Evolutionary conservation across 1,140 invertebrate genomes (phyloP).

Genomic region (Drosophila busckii): DNA sequence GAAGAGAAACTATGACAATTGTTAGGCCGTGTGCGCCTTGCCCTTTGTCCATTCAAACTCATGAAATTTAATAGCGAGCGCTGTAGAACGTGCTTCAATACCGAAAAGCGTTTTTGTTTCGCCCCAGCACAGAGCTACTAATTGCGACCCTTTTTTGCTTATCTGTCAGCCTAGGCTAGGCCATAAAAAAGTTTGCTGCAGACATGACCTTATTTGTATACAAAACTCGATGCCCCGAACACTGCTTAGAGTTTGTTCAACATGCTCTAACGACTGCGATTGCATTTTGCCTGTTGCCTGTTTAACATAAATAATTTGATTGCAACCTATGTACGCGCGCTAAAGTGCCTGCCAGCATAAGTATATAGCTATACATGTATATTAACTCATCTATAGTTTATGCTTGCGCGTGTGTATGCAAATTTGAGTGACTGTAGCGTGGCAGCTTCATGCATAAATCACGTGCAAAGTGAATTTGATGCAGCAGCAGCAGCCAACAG

Average conservation of each 20-base stretch:
- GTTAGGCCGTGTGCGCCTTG: background rate
- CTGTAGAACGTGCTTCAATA: slow-evolving; percentile 50
- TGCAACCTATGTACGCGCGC: too few relatives aligned
- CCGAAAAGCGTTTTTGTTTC: slow-evolving; percentile 42
- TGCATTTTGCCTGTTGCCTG: too few relatives aligned
- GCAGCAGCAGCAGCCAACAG: too few relatives aligned
- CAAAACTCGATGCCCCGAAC: too few relatives aligned
- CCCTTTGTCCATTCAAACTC: slow-evolving; percentile 6
- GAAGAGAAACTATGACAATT: slow-evolving; percentile 29
- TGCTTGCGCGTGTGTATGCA: slow-evolving; percentile 39
- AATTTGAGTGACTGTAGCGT: slow-evolving; percentile 61
- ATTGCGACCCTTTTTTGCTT: slow-evolving; percentile 65
- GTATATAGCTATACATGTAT: too few relatives aligned
- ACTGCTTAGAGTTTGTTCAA: too few relatives aligned
- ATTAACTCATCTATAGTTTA: slow-evolving; percentile 23
- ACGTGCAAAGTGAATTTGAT: slow-evolving; percentile 53
- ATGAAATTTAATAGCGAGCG: slow-evolving; percentile 57
- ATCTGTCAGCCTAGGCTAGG: slow-evolving; percentile 16
- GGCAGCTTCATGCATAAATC: slow-evolving; percentile 65
- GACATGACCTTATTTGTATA: too few relatives aligned
- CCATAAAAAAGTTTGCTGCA: slow-evolving; percentile 5
- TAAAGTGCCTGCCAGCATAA: too few relatives aligned
- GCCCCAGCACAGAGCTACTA: slow-evolving; percentile 41
- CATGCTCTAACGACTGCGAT: too few relatives aligned
- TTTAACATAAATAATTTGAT: too few relatives aligned